A percentile compares a stretch with the other conserved stretches of the same genome.
Evolutionary conservation across 2,797 vertebrate genomes (phyloP).

Genomic region (Pachyuromys duprasi): DNA sequence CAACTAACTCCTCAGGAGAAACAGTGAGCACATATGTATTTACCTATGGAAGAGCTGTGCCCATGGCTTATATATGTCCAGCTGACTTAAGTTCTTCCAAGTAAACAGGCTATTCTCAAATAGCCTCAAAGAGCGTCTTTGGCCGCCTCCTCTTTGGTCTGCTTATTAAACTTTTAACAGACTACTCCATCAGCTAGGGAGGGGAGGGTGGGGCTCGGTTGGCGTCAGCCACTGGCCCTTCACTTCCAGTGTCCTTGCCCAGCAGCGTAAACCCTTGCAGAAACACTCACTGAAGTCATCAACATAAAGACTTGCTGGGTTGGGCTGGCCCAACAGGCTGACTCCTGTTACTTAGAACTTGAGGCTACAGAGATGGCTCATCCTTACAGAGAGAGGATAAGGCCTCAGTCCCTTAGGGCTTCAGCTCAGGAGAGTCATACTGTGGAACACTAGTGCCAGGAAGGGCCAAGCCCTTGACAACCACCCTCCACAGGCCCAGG

Average conservation of each 20-base stretch:
- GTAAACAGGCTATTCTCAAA: neutral
- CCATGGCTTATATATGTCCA: neutral
- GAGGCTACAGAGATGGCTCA: slow-evolving; percentile 12
- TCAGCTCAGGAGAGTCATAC: neutral
- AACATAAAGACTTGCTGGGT: neutral
- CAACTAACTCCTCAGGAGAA: neutral
- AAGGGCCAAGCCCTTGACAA: slow-evolving; percentile 9
- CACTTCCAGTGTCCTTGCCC: neutral
- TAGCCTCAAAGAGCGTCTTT: neutral
- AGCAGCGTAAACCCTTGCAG: neutral
- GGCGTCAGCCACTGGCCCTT: slow-evolving; percentile 34
- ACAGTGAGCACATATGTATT: neutral
- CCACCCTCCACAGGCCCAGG: slow-evolving; percentile 30
- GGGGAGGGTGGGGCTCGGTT: neutral
- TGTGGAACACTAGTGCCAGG: slow-evolving; percentile 39
- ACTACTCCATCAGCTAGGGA: neutral
- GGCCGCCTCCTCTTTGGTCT: neutral
- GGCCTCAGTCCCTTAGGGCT: neutral
- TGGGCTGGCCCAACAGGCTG: neutral
- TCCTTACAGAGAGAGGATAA: neutral
- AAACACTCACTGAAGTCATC: slow-evolving; percentile 10
- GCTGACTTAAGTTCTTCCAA: neutral
- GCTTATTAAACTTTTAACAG: slow-evolving; percentile 19
- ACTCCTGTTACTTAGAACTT: slow-evolving; percentile 43
- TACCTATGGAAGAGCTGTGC: neutral